Conservation (phyloP, 2,888 invertebrate genomes). For the Drosophila tripunctata region DNA sequence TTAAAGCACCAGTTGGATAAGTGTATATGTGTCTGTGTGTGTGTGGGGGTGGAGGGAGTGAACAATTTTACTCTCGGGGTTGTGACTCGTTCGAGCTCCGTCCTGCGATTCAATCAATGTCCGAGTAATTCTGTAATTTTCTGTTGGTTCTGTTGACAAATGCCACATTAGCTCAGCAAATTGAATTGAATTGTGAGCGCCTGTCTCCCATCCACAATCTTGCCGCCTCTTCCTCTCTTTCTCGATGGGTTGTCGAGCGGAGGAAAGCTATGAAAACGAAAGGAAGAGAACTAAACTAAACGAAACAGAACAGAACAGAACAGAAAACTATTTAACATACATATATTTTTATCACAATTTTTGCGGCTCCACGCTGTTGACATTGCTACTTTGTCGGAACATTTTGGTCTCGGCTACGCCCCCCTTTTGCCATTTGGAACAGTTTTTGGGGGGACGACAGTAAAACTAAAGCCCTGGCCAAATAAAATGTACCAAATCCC, state of each 20-base stretch:
- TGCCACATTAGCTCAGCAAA: constrained; percentile 78
- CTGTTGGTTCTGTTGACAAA: constrained; percentile 73
- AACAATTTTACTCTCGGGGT: constrained; percentile 2
- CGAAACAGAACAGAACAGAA: constrained; percentile 6
- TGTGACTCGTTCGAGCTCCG: constrained; percentile 22
- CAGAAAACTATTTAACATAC: constrained; percentile 67
- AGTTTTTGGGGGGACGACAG: constrained; percentile 12
- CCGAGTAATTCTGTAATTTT: constrained; percentile 80
- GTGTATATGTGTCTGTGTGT: not conserved
- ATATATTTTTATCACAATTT: constrained; percentile 73
- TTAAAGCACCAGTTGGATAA: not conserved
- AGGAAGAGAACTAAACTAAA: not conserved
- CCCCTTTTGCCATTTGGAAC: constrained; percentile 21
- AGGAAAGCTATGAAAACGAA: constrained; percentile 7
- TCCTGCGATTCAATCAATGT: constrained; percentile 78
- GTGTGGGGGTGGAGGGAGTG: not conserved
- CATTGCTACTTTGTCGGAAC: constrained; percentile 51
- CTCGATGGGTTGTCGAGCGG: constrained; percentile 10
- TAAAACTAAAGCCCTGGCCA: constrained; percentile 61
- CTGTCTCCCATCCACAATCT: not conserved
- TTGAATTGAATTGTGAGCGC: constrained; percentile 72
- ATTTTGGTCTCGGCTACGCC: constrained; percentile 28
- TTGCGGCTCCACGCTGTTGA: constrained; percentile 65
- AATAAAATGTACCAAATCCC: constrained; percentile 68
- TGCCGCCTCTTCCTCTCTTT: constrained; percentile 7